Evolutionary conservation across 23 tunicate species (phyloP), one percentile per base, ranked within the genome.

Genomic region (Trididemnum clinides): DNA sequence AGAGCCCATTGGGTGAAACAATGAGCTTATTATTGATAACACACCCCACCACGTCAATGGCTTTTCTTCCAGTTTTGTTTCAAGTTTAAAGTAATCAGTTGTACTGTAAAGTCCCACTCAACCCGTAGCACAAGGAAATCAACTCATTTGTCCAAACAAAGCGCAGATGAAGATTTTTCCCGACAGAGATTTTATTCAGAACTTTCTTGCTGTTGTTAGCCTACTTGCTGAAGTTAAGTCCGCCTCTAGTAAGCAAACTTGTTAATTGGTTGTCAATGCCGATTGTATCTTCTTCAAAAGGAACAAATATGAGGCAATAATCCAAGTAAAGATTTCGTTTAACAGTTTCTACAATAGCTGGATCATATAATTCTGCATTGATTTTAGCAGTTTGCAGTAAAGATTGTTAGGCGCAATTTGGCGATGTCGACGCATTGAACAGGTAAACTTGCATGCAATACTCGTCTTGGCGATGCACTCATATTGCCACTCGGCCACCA

Each of bases 401-500:
- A 62, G 27, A 4, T 12, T 12, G 21, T 12, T 62, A 12, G 26
- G 27, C 69, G 21, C 69, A 62, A 21, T 26, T 62, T 62, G 69
- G 69, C 21, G 69, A 62, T 21, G 69, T 12, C 18, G 69, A 12
- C 6, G 69, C 69, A 62, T 26, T 21, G 27, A 62, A 62, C 21
- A 62, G 69, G 27, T 62, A 26, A 21, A 62, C 69, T 15, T 44
- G 10, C 54, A 44, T 44, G 15, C 10, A 44, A 15, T 44, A 44
- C 15, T 44, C 54, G 12, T 44, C 54, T 10, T n/a, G 69, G 69
- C 22, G 23, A 6, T 4, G 21, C 26, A 15, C 27, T 21, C 4
- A 26, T 62, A 29, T 71, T 21, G 7, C 77, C 77, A 7, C 39
- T 7, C 29, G 39, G 39, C 77, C 77, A 71, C 77, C 77, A 71